Percentiles rank a stretch among this genome's conserved stretches.
phyloP scores from a whole-genome alignment of 2,113 vertebrate genomes.

The Psittacara wagleri region DNA sequence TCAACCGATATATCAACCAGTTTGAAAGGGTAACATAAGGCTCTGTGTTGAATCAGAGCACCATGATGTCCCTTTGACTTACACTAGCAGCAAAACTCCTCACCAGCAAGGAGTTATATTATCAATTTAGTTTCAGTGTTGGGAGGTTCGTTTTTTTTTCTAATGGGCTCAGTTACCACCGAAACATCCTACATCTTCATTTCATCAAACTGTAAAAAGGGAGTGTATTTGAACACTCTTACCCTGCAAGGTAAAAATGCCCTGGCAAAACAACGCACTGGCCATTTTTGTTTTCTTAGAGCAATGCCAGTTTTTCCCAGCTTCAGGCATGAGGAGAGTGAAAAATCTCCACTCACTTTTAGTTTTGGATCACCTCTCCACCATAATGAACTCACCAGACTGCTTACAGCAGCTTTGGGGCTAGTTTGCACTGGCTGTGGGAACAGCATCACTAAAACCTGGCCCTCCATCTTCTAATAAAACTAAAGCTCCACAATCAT shows the following conservation, averaged over 20 bases:
- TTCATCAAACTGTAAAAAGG: not conserved
- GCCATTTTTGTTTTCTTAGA: not conserved
- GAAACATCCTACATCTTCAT: not conserved
- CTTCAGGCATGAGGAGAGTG: not conserved
- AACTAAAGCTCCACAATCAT: not conserved
- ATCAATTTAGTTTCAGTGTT: not conserved
- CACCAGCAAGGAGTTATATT: not conserved
- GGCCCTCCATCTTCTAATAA: not conserved
- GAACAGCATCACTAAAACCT: not conserved
- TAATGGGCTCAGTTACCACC: not conserved
- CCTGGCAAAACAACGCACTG: not conserved
- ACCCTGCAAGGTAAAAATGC: not conserved
- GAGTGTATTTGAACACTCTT: not conserved
- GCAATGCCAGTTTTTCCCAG: not conserved
- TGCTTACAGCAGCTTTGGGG: slow-evolving; percentile 22
- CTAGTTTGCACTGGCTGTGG: not conserved
- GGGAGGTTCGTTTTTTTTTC: not conserved
- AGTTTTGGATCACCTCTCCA: slow-evolving; percentile 5
- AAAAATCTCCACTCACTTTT: not conserved
- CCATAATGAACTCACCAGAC: not conserved
- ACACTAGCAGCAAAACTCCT: not conserved
- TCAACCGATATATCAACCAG: not conserved
- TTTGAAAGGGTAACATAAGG: not conserved
- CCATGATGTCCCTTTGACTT: not conserved
- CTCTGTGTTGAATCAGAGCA: not conserved